Evolutionary conservation across 1,140 invertebrate species (phyloP).

Genomic region (Drosophila athabasca): DNA sequence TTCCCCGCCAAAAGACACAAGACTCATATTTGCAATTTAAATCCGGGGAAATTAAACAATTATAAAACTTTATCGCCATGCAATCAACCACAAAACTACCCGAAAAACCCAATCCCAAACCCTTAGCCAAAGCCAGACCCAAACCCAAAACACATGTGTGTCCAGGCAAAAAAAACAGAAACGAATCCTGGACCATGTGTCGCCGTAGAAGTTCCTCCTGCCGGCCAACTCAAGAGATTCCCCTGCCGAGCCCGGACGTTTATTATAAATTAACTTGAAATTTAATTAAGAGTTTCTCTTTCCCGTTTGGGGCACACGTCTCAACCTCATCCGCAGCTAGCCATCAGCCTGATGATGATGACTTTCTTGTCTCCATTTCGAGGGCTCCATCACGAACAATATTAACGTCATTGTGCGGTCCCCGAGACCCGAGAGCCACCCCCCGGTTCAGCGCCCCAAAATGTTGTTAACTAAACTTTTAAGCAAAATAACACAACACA

Average conservation of each 20-base stretch:
- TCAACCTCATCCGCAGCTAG: slow-evolving; percentile 14
- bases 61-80: slow-evolving; percentile 76
- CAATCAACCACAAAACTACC: slow-evolving; percentile 51
- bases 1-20: slow-evolving; percentile 44
- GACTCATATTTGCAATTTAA: slow-evolving; percentile 83
- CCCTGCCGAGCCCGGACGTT: slow-evolving; percentile 36
- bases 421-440: slow-evolving; percentile 14
- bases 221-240: neutral
- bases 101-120: neutral
- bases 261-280: slow-evolving; percentile 77
- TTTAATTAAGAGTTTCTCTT: slow-evolving; percentile 74
- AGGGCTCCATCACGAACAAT: slow-evolving; percentile 71
- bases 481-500: slow-evolving; percentile 39
- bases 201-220: neutral
- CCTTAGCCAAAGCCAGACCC: too few relatives aligned
- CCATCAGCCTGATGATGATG: slow-evolving; percentile 35
- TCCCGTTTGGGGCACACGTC: slow-evolving; percentile 46
- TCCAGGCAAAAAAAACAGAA: too few relatives aligned
- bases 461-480: slow-evolving; percentile 72
- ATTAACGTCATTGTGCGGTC: slow-evolving; percentile 65
- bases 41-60: slow-evolving; percentile 83
- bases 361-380: slow-evolving; percentile 43
- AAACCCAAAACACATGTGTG: slow-evolving; percentile 30
- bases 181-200: too few relatives aligned
- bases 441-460: slow-evolving; percentile 34